phyloP scores from a whole-genome alignment of 2,113 vertebrate species.

The Notarius lentiginosus region DNA sequence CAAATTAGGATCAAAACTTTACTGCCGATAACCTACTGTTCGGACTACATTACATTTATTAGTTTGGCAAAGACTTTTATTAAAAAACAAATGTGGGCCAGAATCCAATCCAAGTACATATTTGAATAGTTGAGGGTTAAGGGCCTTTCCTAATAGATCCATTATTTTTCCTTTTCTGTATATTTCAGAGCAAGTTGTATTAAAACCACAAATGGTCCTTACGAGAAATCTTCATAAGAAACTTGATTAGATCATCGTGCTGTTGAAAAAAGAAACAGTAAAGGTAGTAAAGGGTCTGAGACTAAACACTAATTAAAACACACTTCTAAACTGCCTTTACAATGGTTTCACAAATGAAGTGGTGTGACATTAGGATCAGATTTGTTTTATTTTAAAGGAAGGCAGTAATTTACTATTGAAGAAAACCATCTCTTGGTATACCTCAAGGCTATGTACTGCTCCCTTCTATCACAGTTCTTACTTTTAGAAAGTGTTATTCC shows the following conservation, averaged over 20 bases:
- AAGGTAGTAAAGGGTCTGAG: not conserved
- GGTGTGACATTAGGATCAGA: not conserved
- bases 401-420: not conserved
- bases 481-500: not conserved
- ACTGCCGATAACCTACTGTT: not conserved
- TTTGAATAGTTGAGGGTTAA: not conserved
- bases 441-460: not conserved
- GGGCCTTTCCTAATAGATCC: constrained; percentile 1
- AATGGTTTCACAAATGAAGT: not conserved
- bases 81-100: not conserved
- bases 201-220: not conserved
- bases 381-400: not conserved
- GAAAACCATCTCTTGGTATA: constrained; percentile 1
- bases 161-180: constrained; percentile 10
- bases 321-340: not conserved
- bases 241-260: not conserved
- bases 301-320: not conserved
- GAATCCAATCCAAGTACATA: constrained; percentile 7
- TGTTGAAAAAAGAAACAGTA: not conserved
- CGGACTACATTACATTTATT: not conserved
- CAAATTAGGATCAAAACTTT: not conserved
- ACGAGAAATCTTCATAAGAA: not conserved
- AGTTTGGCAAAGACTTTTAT: not conserved
- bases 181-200: not conserved
- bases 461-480: not conserved